Evolutionary conservation across 1,140 invertebrate genomes (phyloP).

Genomic region (Lepeophtheirus salmonis): DNA sequence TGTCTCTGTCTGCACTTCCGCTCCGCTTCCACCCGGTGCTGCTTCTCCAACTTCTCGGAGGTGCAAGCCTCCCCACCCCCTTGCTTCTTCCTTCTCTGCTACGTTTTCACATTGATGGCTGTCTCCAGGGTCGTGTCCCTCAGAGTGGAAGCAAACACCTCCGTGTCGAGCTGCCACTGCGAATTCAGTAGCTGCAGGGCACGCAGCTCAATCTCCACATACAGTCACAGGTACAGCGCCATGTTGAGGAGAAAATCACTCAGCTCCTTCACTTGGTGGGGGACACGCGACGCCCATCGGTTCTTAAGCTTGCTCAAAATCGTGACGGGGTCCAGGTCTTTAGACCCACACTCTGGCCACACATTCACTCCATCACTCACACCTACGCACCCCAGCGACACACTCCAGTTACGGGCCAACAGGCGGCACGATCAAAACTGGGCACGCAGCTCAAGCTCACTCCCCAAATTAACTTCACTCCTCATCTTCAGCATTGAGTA

Average conservation of each 20-base stretch:
- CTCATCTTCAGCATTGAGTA: too few relatives aligned
- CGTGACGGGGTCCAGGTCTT: slow-evolving; percentile 76
- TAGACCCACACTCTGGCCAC: too few relatives aligned
- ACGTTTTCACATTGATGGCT: slow-evolving; percentile 85
- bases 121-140: slow-evolving; percentile 87
- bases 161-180: slow-evolving; percentile 65
- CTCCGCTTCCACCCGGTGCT: slow-evolving; percentile 95
- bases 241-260: slow-evolving; percentile 66
- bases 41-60: slow-evolving; percentile 94
- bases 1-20: slow-evolving; percentile 73
- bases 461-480: slow-evolving; percentile 34
- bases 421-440: slow-evolving; percentile 89
- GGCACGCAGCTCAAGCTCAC: slow-evolving; percentile 53
- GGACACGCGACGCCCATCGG: slow-evolving; percentile 57
- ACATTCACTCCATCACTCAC: too few relatives aligned
- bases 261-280: slow-evolving; percentile 60
- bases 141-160: slow-evolving; percentile 68
- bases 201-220: slow-evolving; percentile 81
- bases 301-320: slow-evolving; percentile 88
- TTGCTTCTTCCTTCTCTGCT: slow-evolving; percentile 84
- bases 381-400: too few relatives aligned
- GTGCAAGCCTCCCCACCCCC: slow-evolving; percentile 82
- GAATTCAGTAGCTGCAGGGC: slow-evolving; percentile 82
- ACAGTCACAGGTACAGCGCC: slow-evolving; percentile 68
- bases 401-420: slow-evolving; percentile 68